A percentile compares a stretch with the other conserved stretches of the same genome.
Evolutionary conservation across 2,113 vertebrate species (phyloP).

Genomic region (Oncorhynchus tshawytscha): DNA sequence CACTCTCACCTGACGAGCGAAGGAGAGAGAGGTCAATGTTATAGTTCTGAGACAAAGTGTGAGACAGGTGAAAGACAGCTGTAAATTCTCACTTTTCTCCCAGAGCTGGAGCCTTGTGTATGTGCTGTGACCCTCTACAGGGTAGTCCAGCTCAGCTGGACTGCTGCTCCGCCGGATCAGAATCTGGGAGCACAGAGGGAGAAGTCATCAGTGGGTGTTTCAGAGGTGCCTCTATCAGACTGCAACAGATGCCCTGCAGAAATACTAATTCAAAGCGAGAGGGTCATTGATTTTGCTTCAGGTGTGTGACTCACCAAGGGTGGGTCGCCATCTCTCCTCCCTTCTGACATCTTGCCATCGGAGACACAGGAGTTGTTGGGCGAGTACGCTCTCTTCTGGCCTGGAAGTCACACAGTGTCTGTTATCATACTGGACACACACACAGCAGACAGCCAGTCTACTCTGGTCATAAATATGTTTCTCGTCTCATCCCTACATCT

Average conservation of each 20-base stretch:
- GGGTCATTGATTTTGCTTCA: background rate
- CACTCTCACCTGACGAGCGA: slow-evolving; percentile 80
- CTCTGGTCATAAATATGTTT: background rate
- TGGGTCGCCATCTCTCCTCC: slow-evolving; percentile 76
- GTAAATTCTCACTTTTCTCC: slow-evolving; percentile 81
- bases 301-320: slow-evolving; percentile 76
- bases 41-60: no score
- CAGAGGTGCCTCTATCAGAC: background rate
- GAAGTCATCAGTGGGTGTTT: background rate
- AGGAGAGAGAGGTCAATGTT: background rate
- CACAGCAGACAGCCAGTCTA: no score
- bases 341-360: slow-evolving; percentile 76
- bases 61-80: background rate
- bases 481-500: background rate
- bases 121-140: slow-evolving; percentile 66
- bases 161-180: slow-evolving; percentile 81
- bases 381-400: slow-evolving; percentile 79
- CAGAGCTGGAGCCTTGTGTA: slow-evolving; percentile 69
- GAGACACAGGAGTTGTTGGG: slow-evolving; percentile 73
- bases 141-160: slow-evolving; percentile 80
- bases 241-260: background rate
- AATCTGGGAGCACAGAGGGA: slow-evolving; percentile 67
- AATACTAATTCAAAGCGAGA: background rate
- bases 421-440: background rate
- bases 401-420: slow-evolving; percentile 60